Evolutionary conservation across 53 echinoderm and acorn worm genomes (phyloP).

Genomic region (Glandiceps talaboti): DNA sequence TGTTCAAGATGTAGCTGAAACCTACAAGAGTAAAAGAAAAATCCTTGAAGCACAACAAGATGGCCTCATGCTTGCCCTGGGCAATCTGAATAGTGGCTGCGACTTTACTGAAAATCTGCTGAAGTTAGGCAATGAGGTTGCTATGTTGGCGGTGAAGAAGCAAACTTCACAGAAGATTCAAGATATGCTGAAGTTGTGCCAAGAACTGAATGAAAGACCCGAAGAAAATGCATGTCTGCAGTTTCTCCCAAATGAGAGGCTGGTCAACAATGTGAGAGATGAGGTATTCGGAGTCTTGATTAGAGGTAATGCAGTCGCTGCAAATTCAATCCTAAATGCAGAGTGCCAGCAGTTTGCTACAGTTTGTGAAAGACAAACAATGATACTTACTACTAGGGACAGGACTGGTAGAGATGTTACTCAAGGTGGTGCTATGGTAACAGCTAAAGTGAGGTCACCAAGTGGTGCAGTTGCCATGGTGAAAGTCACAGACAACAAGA

Average conservation of each 20-base stretch:
- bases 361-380: conserved; percentile 54
- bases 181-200: conserved; percentile 34
- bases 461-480: conserved; percentile 87
- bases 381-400: conserved; percentile 52
- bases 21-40: conserved; percentile 33
- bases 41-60: conserved; percentile 61
- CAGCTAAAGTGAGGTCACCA: conserved; percentile 85
- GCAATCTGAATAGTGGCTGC: conserved; percentile 80
- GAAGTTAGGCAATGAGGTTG: conserved; percentile 68
- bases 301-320: conserved; percentile 28
- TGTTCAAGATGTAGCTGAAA: conserved; percentile 5
- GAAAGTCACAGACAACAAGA: conserved; percentile 55
- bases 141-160: conserved; percentile 61
- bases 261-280: not conserved
- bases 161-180: conserved; percentile 79
- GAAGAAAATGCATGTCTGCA: conserved; percentile 78
- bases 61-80: conserved; percentile 51
- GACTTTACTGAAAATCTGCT: conserved; percentile 77
- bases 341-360: conserved; percentile 33
- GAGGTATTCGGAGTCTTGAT: conserved; percentile 43
- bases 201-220: conserved; percentile 26
- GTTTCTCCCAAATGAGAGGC: conserved; percentile 27
- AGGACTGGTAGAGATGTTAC: conserved; percentile 25
- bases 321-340: conserved; percentile 12
- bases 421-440: conserved; percentile 53